Conservation (phyloP, 2,888 invertebrate species). For the Cecidostiba fungosa region DNA sequence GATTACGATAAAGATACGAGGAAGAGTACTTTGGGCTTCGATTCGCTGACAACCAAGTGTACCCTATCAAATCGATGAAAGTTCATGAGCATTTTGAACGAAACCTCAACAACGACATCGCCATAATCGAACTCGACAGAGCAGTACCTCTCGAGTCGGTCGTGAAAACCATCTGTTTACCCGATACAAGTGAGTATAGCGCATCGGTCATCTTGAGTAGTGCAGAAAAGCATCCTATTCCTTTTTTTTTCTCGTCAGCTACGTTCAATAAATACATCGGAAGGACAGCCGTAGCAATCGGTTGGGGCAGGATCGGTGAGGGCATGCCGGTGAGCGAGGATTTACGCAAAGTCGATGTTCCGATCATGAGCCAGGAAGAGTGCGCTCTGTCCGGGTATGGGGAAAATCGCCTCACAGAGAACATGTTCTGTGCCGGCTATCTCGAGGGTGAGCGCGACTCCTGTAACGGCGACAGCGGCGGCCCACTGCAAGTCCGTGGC, state of each 20-base stretch:
- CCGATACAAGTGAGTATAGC: conserved; percentile 81
- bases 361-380: conserved; percentile 87
- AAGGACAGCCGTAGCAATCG: conserved; percentile 85
- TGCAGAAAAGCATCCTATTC: neutral
- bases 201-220: neutral
- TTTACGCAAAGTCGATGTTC: conserved; percentile 87
- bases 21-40: conserved; percentile 72
- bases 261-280: conserved; percentile 82
- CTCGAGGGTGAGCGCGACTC: conserved; percentile 86
- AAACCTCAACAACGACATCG: conserved; percentile 91
- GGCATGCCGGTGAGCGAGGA: conserved; percentile 85
- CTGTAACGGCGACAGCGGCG: conserved; percentile 90
- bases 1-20: conserved; percentile 70
- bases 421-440: conserved; percentile 92
- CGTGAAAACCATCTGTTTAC: conserved; percentile 87
- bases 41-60: conserved; percentile 75
- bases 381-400: conserved; percentile 87
- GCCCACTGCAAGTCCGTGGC: conserved; percentile 85
- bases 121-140: conserved; percentile 85
- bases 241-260: conserved; percentile 69
- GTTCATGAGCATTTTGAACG: conserved; percentile 87
- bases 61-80: conserved; percentile 81
- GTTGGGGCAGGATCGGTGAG: conserved; percentile 89
- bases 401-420: conserved; percentile 85
- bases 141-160: conserved; percentile 84